A percentile compares a stretch with the other conserved stretches of the same genome.
Conservation (phyloP, 2,888 invertebrate genomes). For the Petrolisthes cinctipes region DNA sequence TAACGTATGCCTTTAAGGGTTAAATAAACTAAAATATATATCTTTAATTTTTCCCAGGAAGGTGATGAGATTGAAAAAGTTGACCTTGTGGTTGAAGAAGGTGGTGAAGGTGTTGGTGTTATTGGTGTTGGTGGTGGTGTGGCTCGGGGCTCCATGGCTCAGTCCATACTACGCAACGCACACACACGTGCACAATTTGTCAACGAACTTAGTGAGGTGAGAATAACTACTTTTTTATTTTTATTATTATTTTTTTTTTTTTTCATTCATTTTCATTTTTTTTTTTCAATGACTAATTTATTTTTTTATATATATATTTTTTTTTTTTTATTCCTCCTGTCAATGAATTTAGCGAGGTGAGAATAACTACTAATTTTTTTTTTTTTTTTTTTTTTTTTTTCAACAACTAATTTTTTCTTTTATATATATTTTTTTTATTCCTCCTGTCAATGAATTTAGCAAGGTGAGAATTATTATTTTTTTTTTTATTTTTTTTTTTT, state of each 20-base stretch:
- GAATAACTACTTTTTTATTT: too few relatives aligned
- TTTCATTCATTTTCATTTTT: too few relatives aligned
- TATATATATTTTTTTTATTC: not conserved
- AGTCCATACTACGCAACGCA: slow-evolving; percentile 87
- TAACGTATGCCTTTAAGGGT: too few relatives aligned
- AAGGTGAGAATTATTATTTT: too few relatives aligned
- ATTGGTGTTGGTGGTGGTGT: slow-evolving; percentile 84
- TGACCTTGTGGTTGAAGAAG: too few relatives aligned
- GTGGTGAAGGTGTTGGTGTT: too few relatives aligned
- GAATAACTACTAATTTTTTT: too few relatives aligned
- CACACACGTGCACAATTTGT: slow-evolving; percentile 83
- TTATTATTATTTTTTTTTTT: too few relatives aligned
- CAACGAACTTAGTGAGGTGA: slow-evolving; percentile 87
- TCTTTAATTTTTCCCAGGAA: too few relatives aligned
- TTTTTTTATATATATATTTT: not conserved
- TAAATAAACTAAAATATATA: not conserved
- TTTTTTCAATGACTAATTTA: not conserved
- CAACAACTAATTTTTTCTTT: not conserved
- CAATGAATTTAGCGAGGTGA: slow-evolving; percentile 77
- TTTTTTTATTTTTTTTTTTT: not conserved
- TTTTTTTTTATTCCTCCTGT: not conserved
- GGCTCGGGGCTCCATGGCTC: slow-evolving; percentile 86
- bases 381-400: not conserved
- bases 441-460: not conserved
- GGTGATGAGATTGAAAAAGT: too few relatives aligned